Base-by-base conservation (phyloP, 1,140 invertebrate genomes). In the Drosophila arizonae region DNA sequence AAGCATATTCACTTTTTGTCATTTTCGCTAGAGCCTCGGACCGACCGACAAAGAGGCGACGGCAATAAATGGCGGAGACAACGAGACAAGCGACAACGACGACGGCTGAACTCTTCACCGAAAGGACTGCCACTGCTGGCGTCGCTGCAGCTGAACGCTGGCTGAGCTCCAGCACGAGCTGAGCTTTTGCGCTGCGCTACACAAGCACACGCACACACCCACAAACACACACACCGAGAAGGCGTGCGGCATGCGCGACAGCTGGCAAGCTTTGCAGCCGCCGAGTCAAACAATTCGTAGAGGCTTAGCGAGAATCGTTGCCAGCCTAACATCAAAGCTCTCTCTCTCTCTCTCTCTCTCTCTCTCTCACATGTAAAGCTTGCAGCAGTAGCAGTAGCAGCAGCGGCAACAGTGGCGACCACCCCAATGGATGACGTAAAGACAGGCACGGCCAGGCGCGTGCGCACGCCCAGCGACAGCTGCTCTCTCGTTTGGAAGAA, bases 81-180 rank as follows among this genome's bases (percentile, higher is more conserved):
- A 41, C 65, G 63, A 43, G 50, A 72, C 41, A 30, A 46, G 36
- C 24, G 65, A 67, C 56, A 45, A 61, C 33, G 43, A 76, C 76
- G 61, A 84, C 71, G 68, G 84, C 82, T 78, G 74, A 88, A 88
- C 84, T 88, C 84, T 88, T 88, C 85, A 88, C 85, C 85, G 85
- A 88, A 88, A 88, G 85, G 84, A 88, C 84, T 88, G 81, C 77
- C 84, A 88, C 84, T 88, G 77, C 84, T 88, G 77, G 57, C 85
- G 69, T 84, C 79, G 79, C 76, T 79, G 79, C 79, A 79, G 80
- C 76, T 71, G 56, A 78, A 77, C 55, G 43, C 43, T 46, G 43
- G 68, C 43, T 46, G 54, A 77, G 76, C 76, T 68, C 39, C 62
- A 15, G 39, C 72, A 64, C 72, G 51, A n/a, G 43, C 8, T 58